Evolutionary conservation across 2,113 vertebrate genomes (phyloP).

Genomic region (Archilochus colubris): DNA sequence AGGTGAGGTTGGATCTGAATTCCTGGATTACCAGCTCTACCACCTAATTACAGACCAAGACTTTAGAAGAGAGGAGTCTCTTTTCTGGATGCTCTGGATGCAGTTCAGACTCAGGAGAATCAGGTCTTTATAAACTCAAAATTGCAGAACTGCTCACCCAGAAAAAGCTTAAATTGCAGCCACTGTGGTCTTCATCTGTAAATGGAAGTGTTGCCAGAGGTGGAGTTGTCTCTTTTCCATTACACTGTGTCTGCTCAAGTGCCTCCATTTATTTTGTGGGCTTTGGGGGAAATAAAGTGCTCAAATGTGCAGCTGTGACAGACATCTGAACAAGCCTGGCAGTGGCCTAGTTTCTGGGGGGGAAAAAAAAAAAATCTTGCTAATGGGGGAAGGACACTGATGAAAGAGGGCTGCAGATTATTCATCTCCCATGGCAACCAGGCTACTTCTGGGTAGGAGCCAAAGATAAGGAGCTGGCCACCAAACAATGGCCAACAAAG

Average conservation of each 20-base stretch:
- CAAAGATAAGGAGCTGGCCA: conserved; percentile 26
- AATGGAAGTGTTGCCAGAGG: neutral
- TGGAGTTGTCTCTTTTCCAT: neutral
- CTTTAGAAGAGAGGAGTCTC: neutral
- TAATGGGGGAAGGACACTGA: neutral
- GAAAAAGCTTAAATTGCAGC: conserved; percentile 7
- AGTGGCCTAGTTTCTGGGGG: conserved; percentile 31
- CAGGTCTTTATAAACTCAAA: conserved; percentile 19
- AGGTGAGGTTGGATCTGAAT: neutral
- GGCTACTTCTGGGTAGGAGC: neutral
- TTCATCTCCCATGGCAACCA: conserved; percentile 52
- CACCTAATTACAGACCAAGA: neutral
- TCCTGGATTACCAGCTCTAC: neutral
- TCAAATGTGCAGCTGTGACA: neutral
- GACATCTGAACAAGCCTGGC: neutral
- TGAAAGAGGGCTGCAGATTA: conserved; percentile 27
- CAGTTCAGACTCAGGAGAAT: conserved; percentile 2
- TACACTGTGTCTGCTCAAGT: neutral
- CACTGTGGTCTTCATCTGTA: neutral
- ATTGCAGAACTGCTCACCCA: neutral
- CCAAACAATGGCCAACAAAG: neutral
- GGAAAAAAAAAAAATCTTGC: neutral
- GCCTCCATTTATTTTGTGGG: neutral
- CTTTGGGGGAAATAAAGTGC: neutral
- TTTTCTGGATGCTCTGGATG: conserved; percentile 29